These are phyloP conservation scores for Ranitomeya variabilis DNA, from an alignment of 2,113 vertebrate species.

Conservation along the genomic window DNA sequence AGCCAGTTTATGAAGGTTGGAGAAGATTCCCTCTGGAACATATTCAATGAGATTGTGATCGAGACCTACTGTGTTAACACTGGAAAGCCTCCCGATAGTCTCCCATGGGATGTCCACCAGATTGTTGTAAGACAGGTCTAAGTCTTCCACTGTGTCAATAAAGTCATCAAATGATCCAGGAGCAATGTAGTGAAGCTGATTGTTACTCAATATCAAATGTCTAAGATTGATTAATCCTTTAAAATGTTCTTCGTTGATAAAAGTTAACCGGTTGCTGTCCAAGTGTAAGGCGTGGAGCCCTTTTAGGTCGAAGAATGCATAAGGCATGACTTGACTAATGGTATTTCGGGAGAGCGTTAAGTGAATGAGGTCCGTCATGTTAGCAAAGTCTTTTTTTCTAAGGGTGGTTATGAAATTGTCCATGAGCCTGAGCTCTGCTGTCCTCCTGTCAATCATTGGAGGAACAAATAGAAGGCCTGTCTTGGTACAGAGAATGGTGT, in stretches of 20 bases:
- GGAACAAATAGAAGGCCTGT: slow-evolving; percentile 94
- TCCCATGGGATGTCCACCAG: slow-evolving; percentile 86
- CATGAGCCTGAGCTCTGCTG: slow-evolving; percentile 88
- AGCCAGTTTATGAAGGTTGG: slow-evolving; percentile 91
- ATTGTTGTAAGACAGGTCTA: slow-evolving; percentile 97
- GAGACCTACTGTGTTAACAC: slow-evolving; percentile 90
- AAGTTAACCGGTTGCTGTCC: slow-evolving; percentile 88
- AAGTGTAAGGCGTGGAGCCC: slow-evolving; percentile 89
- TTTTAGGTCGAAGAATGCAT: slow-evolving; percentile 86
- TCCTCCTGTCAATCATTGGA: slow-evolving; percentile 84
- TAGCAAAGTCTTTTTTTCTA: slow-evolving; percentile 84
- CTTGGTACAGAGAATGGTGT: slow-evolving; percentile 92
- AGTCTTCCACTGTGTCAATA: slow-evolving; percentile 85
- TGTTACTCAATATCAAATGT: slow-evolving; percentile 91
- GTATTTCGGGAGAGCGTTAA: slow-evolving; percentile 89
- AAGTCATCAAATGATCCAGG: slow-evolving; percentile 87
- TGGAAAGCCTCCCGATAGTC: slow-evolving; percentile 82
- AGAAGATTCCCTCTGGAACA: slow-evolving; percentile 90
- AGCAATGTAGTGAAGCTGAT: slow-evolving; percentile 86
- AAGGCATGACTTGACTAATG: slow-evolving; percentile 91
- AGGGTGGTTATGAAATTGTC: slow-evolving; percentile 94
- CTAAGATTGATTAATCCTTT: slow-evolving; percentile 86
- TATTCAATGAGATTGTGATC: slow-evolving; percentile 94
- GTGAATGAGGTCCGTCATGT: slow-evolving; percentile 92
- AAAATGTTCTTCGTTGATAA: slow-evolving; percentile 84